Conservation (phyloP, 2,888 invertebrate genomes). For the Therioaphis trifolii region DNA sequence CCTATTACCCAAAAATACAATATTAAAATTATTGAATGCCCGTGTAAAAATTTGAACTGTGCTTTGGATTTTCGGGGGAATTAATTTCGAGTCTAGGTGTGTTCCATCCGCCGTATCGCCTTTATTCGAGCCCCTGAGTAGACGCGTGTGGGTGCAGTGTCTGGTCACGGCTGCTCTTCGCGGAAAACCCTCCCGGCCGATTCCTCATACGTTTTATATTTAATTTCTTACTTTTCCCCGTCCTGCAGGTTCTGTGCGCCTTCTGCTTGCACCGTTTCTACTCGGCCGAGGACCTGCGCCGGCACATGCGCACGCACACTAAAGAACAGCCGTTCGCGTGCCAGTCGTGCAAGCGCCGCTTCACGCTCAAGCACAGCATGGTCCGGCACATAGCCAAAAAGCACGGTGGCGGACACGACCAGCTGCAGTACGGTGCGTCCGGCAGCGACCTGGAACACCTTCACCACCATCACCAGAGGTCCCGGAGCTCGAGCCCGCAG, state of each 20-base stretch:
- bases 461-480: slow-evolving; percentile 26
- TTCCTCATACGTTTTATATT: neutral
- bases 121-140: too few relatives aligned
- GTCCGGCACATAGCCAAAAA: slow-evolving; percentile 87
- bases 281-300: slow-evolving; percentile 92
- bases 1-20: too few relatives aligned
- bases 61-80: too few relatives aligned
- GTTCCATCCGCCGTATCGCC: too few relatives aligned
- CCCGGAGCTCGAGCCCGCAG: slow-evolving; percentile 25
- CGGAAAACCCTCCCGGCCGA: too few relatives aligned
- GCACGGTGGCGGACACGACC: slow-evolving; percentile 72
- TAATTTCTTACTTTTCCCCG: neutral
- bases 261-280: slow-evolving; percentile 94
- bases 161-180: too few relatives aligned
- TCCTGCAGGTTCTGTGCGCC: slow-evolving; percentile 83
- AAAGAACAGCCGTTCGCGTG: slow-evolving; percentile 93
- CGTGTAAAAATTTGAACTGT: too few relatives aligned
- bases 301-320: slow-evolving; percentile 94
- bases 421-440: slow-evolving; percentile 58
- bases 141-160: too few relatives aligned
- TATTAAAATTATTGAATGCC: too few relatives aligned
- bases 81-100: too few relatives aligned
- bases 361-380: slow-evolving; percentile 95
- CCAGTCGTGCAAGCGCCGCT: slow-evolving; percentile 86
- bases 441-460: neutral